Evolutionary conservation across 2,888 invertebrate species (phyloP).

Genomic region (Julus scanicus): DNA sequence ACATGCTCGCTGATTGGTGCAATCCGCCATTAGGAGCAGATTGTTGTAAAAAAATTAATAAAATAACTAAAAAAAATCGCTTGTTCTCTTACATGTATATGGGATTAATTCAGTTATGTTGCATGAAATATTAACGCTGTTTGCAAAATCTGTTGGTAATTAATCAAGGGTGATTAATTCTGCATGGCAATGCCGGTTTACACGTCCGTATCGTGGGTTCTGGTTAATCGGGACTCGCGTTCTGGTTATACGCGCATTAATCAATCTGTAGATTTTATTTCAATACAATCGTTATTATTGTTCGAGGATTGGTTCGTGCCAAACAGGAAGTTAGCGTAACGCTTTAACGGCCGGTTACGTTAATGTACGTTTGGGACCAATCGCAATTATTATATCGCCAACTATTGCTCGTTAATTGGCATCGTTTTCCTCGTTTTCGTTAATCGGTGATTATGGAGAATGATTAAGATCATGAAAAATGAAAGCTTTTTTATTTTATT

Average conservation of each 20-base stretch:
- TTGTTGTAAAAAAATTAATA: slow-evolving; percentile 13
- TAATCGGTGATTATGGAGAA: background rate
- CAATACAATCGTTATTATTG: slow-evolving; percentile 26
- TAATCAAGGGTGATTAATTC: too few relatives aligned
- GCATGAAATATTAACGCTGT: background rate
- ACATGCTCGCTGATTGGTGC: background rate
- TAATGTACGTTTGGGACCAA: background rate
- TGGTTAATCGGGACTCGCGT: too few relatives aligned
- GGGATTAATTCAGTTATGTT: background rate
- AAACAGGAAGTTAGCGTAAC: background rate
- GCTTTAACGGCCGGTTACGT: background rate
- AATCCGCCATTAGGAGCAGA: slow-evolving; percentile 22
- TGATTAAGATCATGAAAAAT: background rate
- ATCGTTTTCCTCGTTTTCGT: slow-evolving; percentile 34
- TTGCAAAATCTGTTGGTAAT: too few relatives aligned
- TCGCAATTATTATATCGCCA: background rate
- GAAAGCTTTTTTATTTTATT: background rate
- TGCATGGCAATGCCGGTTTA: too few relatives aligned
- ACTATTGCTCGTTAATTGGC: slow-evolving; percentile 36
- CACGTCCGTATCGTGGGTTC: too few relatives aligned
- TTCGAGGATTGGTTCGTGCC: background rate
- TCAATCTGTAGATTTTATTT: background rate
- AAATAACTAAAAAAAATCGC: background rate
- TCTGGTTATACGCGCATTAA: background rate
- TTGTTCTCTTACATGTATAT: background rate